Evolutionary conservation across 23 tunicate genomes (phyloP), one percentile per base, ranked within the genome.

Genomic region (Trididemnum clinides): DNA sequence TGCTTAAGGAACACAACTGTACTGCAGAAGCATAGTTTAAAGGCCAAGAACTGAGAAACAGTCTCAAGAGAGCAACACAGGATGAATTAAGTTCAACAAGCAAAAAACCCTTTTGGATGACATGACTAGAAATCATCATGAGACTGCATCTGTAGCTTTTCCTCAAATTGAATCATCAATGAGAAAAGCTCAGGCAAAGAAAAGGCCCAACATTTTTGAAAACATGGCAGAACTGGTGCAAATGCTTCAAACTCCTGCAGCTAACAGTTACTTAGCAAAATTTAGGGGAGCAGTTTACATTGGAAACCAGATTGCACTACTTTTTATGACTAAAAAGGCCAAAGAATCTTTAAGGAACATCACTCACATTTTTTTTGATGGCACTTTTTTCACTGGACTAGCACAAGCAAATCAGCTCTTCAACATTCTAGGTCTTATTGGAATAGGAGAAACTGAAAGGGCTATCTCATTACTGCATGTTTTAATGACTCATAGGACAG

Each of bases 271-370:
- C 69, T 62, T 21, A 62, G 69, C 69, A 62, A 62, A 62, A 12
- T 62, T 62, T 62, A 62, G 27, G 27, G 69, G 69, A 62, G 69
- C 69, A 62, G 69, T 62, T 62, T 62, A 62, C 69, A 62, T 12
- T 62, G 69, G 69, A 62, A 26, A 62, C 69, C 27, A 62, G 23
- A 62, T 62, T 62, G 22, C 69, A 15, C 69, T 62, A 62, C 23
- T 62, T 18, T 62, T 62, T 62, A 62, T 62, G 21, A 62, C 23
- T 62, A 62, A 62, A 62, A 62, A 62, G 27, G 69, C 69, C 69
- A 62, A 62, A 62, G 69, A 62, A 62, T 62, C 27, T 62, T 62
- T 18, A 62, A 62, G 69, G 69, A 62, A 62, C 69, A 62, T 62
- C 69, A 62, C 69, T 62, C 69, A 15, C 69, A 21, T 62, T 12